A percentile compares a stretch with the other conserved stretches of the same genome.
Conservation (phyloP, 64 coral and sea anemone genomes). For the Exaiptasia diaphana region DNA sequence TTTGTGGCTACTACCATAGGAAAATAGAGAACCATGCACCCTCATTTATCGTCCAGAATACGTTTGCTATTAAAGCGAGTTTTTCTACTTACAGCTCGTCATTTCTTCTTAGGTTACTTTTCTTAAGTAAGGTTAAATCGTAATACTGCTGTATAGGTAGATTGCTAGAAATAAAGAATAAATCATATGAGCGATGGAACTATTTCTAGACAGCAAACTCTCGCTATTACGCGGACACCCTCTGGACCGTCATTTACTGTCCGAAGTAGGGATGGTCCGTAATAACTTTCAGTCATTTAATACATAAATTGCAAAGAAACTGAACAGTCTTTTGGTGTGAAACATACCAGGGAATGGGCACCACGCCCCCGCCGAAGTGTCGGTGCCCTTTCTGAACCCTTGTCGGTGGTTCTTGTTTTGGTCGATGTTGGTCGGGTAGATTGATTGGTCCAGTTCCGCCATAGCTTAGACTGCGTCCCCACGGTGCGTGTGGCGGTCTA, state of each 20-base stretch:
- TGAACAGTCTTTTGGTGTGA: too few relatives aligned
- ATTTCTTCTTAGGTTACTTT: slow-evolving; percentile 69
- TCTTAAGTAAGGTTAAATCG: slow-evolving; percentile 74
- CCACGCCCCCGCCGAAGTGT: slow-evolving; percentile 75
- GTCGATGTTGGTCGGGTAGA: slow-evolving; percentile 41
- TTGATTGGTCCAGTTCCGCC: slow-evolving; percentile 74
- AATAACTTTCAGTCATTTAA: too few relatives aligned
- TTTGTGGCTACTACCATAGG: too few relatives aligned
- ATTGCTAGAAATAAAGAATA: slow-evolving; percentile 49
- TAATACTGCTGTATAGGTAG: slow-evolving; percentile 81
- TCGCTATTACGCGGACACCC: too few relatives aligned
- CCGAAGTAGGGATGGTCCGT: too few relatives aligned
- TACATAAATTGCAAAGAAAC: too few relatives aligned
- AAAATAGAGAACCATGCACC: too few relatives aligned
- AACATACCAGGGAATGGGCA: slow-evolving; percentile 68
- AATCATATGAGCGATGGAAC: too few relatives aligned
- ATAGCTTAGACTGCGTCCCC: slow-evolving; percentile 88
- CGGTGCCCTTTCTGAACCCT: slow-evolving; percentile 83
- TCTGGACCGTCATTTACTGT: too few relatives aligned
- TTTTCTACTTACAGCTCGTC: slow-evolving; percentile 81
- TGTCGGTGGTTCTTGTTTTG: slow-evolving; percentile 60
- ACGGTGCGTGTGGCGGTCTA: slow-evolving; percentile 50
- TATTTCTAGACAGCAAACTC: too few relatives aligned
- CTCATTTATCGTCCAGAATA: too few relatives aligned
- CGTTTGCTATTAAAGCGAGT: too few relatives aligned